phyloP scores from a whole-genome alignment of 2,113 vertebrate species.

The Crotalus horridus region DNA sequence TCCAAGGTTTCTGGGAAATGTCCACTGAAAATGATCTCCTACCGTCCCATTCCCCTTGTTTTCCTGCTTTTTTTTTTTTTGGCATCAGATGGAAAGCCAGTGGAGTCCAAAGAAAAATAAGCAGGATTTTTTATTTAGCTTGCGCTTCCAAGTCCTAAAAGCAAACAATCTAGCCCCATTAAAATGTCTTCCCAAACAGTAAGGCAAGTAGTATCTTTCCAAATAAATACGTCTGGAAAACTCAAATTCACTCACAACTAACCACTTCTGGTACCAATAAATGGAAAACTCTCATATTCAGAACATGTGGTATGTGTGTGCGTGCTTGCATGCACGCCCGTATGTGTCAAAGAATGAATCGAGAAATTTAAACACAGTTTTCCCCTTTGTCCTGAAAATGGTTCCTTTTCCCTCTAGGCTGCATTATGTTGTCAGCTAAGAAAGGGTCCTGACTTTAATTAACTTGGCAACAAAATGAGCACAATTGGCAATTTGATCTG shows the following conservation, averaged over 20 bases:
- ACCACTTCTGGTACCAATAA: conserved; percentile 39
- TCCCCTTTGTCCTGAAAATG: conserved; percentile 5
- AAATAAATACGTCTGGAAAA: not conserved
- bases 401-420: not conserved
- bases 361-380: conserved; percentile 49
- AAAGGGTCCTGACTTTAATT: conserved; percentile 56
- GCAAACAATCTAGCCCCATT: conserved; percentile 36
- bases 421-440: conserved; percentile 51
- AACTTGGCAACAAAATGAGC: conserved; percentile 40
- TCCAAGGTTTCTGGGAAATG: conserved; percentile 2
- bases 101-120: conserved; percentile 35
- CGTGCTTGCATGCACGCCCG: no score
- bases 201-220: conserved; percentile 40
- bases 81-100: not conserved
- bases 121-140: conserved; percentile 24
- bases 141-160: conserved; percentile 34
- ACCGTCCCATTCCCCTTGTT: not conserved
- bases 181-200: conserved; percentile 45
- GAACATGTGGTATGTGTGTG: conserved; percentile 29
- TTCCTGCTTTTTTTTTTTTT: not conserved
- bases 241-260: conserved; percentile 38
- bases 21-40: not conserved
- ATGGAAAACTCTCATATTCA: conserved; percentile 35
- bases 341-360: not conserved
- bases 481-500: conserved; percentile 55